Percentiles rank a stretch among this genome's conserved stretches.
phyloP scores from a whole-genome alignment of 2,797 vertebrate species.

The Chloroceryle inda region DNA sequence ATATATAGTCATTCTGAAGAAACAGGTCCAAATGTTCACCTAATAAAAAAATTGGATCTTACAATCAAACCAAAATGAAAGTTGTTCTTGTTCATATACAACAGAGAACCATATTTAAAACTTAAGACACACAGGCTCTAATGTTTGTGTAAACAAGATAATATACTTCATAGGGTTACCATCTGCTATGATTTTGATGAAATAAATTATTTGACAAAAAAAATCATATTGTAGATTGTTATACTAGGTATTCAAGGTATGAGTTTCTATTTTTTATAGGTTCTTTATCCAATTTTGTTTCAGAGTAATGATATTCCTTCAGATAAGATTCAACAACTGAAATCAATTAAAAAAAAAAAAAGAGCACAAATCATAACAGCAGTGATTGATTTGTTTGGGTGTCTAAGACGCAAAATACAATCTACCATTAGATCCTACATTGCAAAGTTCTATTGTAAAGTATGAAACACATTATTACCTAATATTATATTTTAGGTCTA shows the following conservation, averaged over 20 bases:
- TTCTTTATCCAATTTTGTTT: constrained; percentile 86
- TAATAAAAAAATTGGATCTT: constrained; percentile 33
- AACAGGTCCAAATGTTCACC: not conserved
- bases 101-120: constrained; percentile 57
- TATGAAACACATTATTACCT: not conserved
- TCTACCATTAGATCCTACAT: constrained; percentile 40
- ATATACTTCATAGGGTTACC: constrained; percentile 82
- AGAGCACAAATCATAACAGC: constrained; percentile 73
- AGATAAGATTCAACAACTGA: constrained; percentile 75
- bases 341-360: constrained; percentile 76
- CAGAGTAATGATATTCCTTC: constrained; percentile 82
- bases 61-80: constrained; percentile 49
- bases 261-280: constrained; percentile 80
- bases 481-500: not conserved
- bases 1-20: not conserved
- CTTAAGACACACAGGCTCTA: constrained; percentile 52
- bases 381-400: constrained; percentile 11
- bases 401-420: no score
- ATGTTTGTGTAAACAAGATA: constrained; percentile 68
- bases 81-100: constrained; percentile 23
- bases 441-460: constrained; percentile 67
- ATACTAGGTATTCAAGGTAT: constrained; percentile 82
- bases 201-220: constrained; percentile 85
- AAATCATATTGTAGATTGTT: constrained; percentile 84
- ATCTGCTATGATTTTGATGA: constrained; percentile 88